A percentile compares a stretch with the other conserved stretches of the same genome.
Conservation (phyloP, 2,113 vertebrate genomes). For the Lipotes vexillifer region DNA sequence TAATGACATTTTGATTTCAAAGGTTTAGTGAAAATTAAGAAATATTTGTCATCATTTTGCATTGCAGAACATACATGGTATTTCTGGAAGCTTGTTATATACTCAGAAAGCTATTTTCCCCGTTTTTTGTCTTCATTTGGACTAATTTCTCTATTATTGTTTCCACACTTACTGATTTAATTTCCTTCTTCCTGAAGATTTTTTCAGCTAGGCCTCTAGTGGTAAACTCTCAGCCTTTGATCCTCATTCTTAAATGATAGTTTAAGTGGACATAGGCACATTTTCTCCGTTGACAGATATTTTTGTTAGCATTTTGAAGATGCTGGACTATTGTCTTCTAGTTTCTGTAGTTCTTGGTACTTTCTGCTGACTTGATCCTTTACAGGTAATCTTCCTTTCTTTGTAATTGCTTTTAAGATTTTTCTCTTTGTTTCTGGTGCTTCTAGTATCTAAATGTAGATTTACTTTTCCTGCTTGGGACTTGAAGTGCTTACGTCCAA, state of each 20-base stretch:
- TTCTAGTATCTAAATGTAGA: not conserved
- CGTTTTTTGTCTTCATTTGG: not conserved
- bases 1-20: not conserved
- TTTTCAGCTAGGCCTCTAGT: not conserved
- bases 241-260: not conserved
- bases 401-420: not conserved
- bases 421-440: not conserved
- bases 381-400: not conserved
- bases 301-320: not conserved
- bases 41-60: not conserved
- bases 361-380: not conserved
- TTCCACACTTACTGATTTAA: not conserved
- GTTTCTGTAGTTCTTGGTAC: not conserved
- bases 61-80: not conserved
- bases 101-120: not conserved
- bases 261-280: not conserved
- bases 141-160: not conserved
- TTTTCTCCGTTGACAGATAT: not conserved
- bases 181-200: not conserved
- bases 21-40: not conserved
- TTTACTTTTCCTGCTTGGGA: not conserved
- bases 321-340: not conserved
- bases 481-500: not conserved
- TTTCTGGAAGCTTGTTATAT: not conserved
- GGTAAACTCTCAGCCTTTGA: not conserved